A percentile compares a stretch with the other conserved stretches of the same genome.
Evolutionary conservation across 2,888 invertebrate species (phyloP).

Genomic region (Pseudococcus jackbeardsleyi): DNA sequence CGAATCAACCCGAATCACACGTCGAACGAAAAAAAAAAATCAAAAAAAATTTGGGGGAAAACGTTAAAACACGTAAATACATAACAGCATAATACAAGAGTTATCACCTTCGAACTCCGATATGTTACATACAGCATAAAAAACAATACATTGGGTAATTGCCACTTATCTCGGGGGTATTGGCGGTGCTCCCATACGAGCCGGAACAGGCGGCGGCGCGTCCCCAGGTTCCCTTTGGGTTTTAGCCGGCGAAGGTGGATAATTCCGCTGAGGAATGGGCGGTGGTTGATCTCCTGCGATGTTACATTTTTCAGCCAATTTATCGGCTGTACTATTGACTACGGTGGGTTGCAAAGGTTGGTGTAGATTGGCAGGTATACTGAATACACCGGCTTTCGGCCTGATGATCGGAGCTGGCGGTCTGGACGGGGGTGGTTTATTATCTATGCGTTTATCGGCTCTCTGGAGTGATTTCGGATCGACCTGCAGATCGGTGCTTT

Average conservation of each 20-base stretch:
- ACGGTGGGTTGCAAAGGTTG: constrained; percentile 68
- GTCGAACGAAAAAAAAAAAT: neutral
- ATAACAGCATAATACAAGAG: neutral
- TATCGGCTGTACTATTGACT: constrained; percentile 9
- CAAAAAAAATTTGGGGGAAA: too few relatives aligned
- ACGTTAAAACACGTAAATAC: neutral
- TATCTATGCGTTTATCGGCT: neutral
- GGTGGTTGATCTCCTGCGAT: constrained; percentile 61
- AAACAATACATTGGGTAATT: neutral
- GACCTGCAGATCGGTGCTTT: neutral
- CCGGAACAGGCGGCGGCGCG: constrained; percentile 74
- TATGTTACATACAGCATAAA: constrained; percentile 13
- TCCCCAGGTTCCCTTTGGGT: constrained; percentile 66
- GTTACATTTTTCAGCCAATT: constrained; percentile 5
- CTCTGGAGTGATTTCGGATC: neutral
- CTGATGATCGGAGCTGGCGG: constrained; percentile 66
- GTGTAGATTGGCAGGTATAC: constrained; percentile 70
- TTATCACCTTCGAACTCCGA: neutral
- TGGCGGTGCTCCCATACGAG: constrained; percentile 76
- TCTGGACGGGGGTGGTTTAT: constrained; percentile 60
- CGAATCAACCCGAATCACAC: neutral
- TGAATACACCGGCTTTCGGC: constrained; percentile 73
- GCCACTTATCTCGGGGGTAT: constrained; percentile 73
- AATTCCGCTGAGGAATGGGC: constrained; percentile 68
- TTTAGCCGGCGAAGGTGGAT: constrained; percentile 69